These are phyloP conservation scores for Marmota flaviventris DNA, from an alignment of 2,113 vertebrate species.

Conservation along the genomic window DNA sequence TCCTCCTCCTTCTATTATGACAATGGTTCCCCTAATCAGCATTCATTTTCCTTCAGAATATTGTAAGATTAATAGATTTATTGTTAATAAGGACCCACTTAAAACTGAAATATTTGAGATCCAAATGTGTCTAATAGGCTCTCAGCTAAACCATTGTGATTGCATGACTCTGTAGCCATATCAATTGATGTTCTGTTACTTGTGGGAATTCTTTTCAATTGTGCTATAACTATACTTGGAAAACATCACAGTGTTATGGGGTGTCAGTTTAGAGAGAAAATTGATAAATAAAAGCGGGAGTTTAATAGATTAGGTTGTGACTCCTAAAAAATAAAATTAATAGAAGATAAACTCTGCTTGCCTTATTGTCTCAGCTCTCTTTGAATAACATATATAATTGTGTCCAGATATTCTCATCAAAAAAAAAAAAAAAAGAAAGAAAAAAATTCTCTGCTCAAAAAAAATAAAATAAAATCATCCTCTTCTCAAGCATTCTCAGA, in stretches of 20 bases:
- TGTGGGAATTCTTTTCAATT: constrained; percentile 59
- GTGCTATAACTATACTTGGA: constrained; percentile 43
- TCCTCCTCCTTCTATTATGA: not conserved
- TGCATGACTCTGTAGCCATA: constrained; percentile 8
- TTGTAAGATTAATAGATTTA: not conserved
- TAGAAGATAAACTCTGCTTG: not conserved
- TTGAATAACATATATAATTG: not conserved
- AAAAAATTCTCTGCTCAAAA: not conserved
- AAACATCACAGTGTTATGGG: not conserved
- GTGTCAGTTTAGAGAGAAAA: constrained; percentile 38
- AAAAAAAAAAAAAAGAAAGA: not conserved
- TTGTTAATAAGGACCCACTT: not conserved
- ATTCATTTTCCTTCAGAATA: not conserved
- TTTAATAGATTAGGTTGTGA: constrained; percentile 36
- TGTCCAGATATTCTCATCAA: not conserved
- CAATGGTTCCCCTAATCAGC: not conserved
- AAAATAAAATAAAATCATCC: not conserved
- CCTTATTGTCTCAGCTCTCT: not conserved
- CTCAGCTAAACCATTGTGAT: not conserved
- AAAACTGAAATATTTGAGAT: constrained; percentile 36
- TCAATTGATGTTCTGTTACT: constrained; percentile 52
- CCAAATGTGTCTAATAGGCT: not conserved
- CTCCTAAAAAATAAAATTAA: constrained; percentile 18
- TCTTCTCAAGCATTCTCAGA: not conserved
- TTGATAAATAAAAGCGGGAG: constrained; percentile 3